phyloP scores from a whole-genome alignment of 2,888 invertebrate species.

The Coecobrya sp. region DNA sequence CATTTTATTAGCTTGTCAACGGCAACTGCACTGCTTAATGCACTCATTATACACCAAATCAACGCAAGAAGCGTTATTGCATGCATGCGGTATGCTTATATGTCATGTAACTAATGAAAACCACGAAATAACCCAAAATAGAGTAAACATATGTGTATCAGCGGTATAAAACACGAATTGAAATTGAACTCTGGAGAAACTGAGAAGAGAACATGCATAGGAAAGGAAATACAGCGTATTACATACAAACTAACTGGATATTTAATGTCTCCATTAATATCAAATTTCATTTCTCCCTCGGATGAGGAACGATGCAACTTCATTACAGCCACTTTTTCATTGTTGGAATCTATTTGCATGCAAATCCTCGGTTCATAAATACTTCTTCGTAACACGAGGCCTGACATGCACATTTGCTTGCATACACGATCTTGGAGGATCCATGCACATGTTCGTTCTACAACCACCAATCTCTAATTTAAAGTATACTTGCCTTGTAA shows the following conservation, averaged over 20 bases:
- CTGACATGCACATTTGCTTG: not conserved
- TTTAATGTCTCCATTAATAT: conserved; percentile 38
- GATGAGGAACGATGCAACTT: not conserved
- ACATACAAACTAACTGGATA: not conserved
- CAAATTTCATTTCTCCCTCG: conserved; percentile 14
- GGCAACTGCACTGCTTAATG: no score
- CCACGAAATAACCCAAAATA: not conserved
- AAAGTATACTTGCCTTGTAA: no score
- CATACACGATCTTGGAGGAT: not conserved
- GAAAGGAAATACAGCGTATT: no score
- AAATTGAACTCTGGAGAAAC: not conserved
- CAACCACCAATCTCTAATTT: not conserved
- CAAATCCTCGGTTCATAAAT: conserved; percentile 8
- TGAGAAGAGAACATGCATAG: not conserved
- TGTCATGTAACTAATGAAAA: not conserved
- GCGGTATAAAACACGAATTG: not conserved
- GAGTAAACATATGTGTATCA: not conserved
- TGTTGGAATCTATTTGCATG: not conserved
- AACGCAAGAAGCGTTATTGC: no score
- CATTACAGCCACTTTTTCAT: not conserved
- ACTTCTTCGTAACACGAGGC: conserved; percentile 3
- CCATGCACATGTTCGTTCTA: not conserved
- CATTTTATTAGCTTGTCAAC: no score
- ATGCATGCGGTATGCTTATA: no score
- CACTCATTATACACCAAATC: no score